Base-by-base conservation (phyloP, 2,797 vertebrate genomes). In the Pseudochirops corinnae region DNA sequence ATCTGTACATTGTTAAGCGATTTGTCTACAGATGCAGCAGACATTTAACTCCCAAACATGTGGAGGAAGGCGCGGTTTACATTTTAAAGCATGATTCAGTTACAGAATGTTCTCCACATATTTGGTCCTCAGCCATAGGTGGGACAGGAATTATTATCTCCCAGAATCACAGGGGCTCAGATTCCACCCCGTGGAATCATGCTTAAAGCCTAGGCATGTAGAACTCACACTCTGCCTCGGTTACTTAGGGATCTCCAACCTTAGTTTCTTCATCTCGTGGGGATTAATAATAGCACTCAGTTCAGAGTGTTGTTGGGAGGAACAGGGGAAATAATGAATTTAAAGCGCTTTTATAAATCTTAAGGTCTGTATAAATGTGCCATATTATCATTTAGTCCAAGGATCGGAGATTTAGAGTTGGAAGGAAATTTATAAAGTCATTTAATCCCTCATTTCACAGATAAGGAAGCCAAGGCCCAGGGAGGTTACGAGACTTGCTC, bases 381-480 rank as follows among this genome's bases (percentile, higher is more conserved):
- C 0, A 11, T 58, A 58, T 33, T 58, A 29, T 33, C 60, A 33
- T 74, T 18, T 74, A 18, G 16, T 6, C 16, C 18, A 74, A 74
- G 67, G 33, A 39, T 74, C 6, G 0, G 7, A 74, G 33, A 39
- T n/a, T 62, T n/a, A 9, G 28, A 58, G 26, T 58, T 58, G 57
- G 57, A 58, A 58, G 57, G 57, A 0, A 60, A 11, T 0, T 62
- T 62, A 74, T 18, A 74, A 74, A 16, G 67, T 10, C n/a, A 39
- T 74, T 74, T 9, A 24, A 74, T 39, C 67, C 39, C 16, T 18
- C 93, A 87, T 95, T 96, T 94, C 74, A 93, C 28, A 60, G 60
- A 95, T 1, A 0, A 97, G 56, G 50, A 93, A 93, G 93, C 4
- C 33, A 21, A 94, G 67, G 24, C 82, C 87, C 74, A 74, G 53